Evolutionary conservation across 2,113 vertebrate species (phyloP).

Genomic region (Bubalus kerabau): DNA sequence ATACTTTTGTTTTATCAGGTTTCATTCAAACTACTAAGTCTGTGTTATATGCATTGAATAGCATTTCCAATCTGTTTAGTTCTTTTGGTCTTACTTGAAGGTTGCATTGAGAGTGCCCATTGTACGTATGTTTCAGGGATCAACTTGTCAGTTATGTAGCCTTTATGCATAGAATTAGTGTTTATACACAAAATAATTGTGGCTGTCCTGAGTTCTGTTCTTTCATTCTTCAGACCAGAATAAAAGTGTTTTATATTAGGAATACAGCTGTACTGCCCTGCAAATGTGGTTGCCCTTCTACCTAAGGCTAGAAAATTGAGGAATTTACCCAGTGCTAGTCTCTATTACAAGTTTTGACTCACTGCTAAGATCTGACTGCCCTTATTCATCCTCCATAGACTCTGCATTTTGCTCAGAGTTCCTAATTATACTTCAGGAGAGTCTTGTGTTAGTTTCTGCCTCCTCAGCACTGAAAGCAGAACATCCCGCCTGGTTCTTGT

Average conservation of each 20-base stretch:
- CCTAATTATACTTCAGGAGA: background rate
- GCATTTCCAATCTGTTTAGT: background rate
- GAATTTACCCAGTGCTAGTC: background rate
- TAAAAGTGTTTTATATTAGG: background rate
- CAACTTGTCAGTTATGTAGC: background rate
- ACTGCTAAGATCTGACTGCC: background rate
- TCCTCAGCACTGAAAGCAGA: background rate
- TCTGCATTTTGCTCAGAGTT: background rate
- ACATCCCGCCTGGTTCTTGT: too few species aligned
- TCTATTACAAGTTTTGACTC: background rate
- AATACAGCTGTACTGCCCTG: background rate
- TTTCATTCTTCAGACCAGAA: background rate
- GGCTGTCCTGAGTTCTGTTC: background rate
- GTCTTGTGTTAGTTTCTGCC: background rate
- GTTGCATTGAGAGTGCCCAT: background rate
- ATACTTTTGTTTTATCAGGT: background rate
- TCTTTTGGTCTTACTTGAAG: background rate
- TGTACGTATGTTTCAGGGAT: background rate
- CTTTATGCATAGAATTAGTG: background rate
- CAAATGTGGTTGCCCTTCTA: background rate
- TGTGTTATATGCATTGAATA: background rate
- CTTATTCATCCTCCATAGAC: background rate
- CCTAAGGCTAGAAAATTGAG: background rate
- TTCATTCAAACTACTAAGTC: background rate
- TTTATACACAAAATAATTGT: background rate